phyloP scores from a whole-genome alignment of 1,140 invertebrate species.

The Calephelis nemesis region DNA sequence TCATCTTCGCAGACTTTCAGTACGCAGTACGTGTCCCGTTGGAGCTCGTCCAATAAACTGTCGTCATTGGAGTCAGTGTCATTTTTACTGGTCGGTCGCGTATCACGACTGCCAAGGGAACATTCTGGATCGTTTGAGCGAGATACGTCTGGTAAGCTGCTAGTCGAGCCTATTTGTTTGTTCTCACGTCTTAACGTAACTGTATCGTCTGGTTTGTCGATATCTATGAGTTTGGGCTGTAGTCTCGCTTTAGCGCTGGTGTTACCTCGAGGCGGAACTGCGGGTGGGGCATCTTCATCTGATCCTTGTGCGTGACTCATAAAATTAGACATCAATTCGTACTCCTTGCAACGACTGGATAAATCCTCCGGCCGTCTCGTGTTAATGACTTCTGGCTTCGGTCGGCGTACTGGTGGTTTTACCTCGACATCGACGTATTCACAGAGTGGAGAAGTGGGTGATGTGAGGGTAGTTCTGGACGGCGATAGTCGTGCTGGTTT shows the following conservation, averaged over 20 bases:
- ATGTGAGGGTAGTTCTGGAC: conserved; percentile 36
- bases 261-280: conserved; percentile 62
- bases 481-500: conserved; percentile 60
- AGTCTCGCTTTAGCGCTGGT: conserved; percentile 35
- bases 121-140: conserved; percentile 26
- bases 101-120: conserved; percentile 32
- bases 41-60: conserved; percentile 64
- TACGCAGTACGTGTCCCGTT: conserved; percentile 61
- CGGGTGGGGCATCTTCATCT: conserved; percentile 59
- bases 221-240: conserved; percentile 37
- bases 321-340: conserved; percentile 73
- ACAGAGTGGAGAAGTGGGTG: conserved; percentile 39
- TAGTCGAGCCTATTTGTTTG: conserved; percentile 36
- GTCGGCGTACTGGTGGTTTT: conserved; percentile 43
- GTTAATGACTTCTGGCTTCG: conserved; percentile 39
- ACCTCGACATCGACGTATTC: conserved; percentile 67
- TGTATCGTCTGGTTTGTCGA: conserved; percentile 37
- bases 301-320: conserved; percentile 51
- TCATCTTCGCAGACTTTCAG: conserved; percentile 66
- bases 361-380: conserved; percentile 35
- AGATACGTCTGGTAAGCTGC: conserved; percentile 39
- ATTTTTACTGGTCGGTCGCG: conserved; percentile 39
- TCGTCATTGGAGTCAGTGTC: conserved; percentile 59
- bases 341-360: conserved; percentile 59
- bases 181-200: conserved; percentile 31